These are phyloP conservation scores for Leuciscus waleckii DNA, from an alignment of 2,797 vertebrate species.

Conservation along the genomic window DNA sequence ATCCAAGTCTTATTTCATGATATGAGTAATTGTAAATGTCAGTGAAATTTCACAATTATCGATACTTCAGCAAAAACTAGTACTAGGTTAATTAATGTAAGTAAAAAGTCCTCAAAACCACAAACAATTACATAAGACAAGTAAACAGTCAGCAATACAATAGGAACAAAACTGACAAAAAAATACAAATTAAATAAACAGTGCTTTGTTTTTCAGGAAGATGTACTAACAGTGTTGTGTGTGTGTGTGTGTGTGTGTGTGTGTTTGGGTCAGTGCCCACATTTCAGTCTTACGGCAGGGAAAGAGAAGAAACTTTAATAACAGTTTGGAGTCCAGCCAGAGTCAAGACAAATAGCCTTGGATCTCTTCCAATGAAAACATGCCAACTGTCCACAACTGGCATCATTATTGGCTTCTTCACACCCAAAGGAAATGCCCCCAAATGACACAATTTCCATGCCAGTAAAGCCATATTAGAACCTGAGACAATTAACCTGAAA, in stretches of 20 bases:
- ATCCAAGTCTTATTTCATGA: too few relatives aligned
- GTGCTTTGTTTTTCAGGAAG: too few relatives aligned
- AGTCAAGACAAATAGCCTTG: constrained; percentile 69
- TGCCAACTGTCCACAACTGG: constrained; percentile 51
- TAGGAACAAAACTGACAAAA: too few relatives aligned
- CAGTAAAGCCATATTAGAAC: constrained; percentile 30
- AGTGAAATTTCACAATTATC: too few relatives aligned
- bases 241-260: neutral
- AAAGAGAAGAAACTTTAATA: constrained; percentile 70
- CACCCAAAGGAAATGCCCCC: constrained; percentile 53
- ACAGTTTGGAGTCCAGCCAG: constrained; percentile 70
- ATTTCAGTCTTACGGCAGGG: constrained; percentile 70
- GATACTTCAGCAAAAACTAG: too few relatives aligned
- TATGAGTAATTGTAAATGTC: too few relatives aligned
- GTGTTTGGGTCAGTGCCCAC: constrained; percentile 68
- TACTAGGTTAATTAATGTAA: too few relatives aligned
- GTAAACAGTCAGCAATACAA: too few relatives aligned
- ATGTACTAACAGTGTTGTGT: too few relatives aligned
- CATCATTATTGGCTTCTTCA: constrained; percentile 56
- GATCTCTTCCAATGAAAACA: constrained; percentile 61
- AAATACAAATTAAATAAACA: too few relatives aligned
- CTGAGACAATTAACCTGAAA: constrained; percentile 30
- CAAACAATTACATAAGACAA: too few relatives aligned
- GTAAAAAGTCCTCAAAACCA: too few relatives aligned
- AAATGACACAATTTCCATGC: constrained; percentile 36